phyloP scores from a whole-genome alignment of 1,140 invertebrate genomes.

The Vanessa atalanta region DNA sequence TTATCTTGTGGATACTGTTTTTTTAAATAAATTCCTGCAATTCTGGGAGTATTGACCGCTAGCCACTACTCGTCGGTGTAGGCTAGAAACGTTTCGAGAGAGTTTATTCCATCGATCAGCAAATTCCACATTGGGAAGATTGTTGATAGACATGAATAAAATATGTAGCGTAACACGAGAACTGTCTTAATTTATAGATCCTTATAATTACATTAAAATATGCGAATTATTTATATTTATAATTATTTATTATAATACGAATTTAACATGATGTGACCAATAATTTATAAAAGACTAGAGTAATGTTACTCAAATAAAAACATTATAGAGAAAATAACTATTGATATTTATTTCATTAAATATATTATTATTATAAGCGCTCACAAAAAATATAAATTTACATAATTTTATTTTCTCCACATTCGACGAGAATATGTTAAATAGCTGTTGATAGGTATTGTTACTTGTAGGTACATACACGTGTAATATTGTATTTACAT shows the following conservation, averaged over 20 bases:
- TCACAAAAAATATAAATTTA: no score
- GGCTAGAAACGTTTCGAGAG: constrained; percentile 37
- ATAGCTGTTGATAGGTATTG: no score
- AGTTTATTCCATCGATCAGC: constrained; percentile 36
- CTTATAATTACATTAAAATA: background rate
- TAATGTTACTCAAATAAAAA: no score
- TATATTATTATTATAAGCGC: no score
- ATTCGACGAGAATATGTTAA: no score
- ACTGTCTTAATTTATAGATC: background rate
- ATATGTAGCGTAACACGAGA: constrained; percentile 22
- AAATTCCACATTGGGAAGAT: constrained; percentile 30
- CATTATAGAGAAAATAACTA: no score
- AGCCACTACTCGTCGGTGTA: constrained; percentile 37
- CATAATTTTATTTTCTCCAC: no score
- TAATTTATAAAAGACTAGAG: no score
- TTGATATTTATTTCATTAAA: no score
- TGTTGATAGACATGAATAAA: constrained; percentile 31
- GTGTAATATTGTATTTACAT: background rate
- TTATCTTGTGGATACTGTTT: constrained; percentile 17
- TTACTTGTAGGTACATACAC: background rate
- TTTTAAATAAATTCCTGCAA: constrained; percentile 42
- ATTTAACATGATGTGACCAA: no score
- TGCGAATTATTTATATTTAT: background rate
- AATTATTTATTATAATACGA: background rate
- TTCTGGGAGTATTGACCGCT: constrained; percentile 43